Percentiles rank a stretch among this genome's conserved stretches.
Conservation (phyloP, 1,140 invertebrate species). For the Araneus ventricosus region DNA sequence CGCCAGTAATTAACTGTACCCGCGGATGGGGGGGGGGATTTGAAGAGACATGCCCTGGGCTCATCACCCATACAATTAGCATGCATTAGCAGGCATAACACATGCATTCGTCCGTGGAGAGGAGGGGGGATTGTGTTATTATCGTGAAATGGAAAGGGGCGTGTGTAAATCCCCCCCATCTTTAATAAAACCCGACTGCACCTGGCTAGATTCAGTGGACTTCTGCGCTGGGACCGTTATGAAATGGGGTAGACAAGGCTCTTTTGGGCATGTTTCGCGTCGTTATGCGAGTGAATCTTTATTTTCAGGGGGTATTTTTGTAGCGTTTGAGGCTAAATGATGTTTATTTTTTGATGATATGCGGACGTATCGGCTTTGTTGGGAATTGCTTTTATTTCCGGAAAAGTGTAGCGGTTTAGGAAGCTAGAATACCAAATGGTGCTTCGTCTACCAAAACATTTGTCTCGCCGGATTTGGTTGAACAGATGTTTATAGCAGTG, state of each 20-base stretch:
- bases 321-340: too few species aligned
- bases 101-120: not conserved
- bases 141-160: constrained; percentile 24
- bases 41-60: constrained; percentile 27
- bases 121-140: not conserved
- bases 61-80: constrained; percentile 75
- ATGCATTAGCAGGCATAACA: constrained; percentile 71
- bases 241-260: not conserved
- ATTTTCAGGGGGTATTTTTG: too few species aligned
- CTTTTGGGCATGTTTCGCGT: not conserved
- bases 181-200: constrained; percentile 59
- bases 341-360: too few species aligned
- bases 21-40: not conserved
- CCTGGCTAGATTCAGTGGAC: constrained; percentile 64
- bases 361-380: too few species aligned
- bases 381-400: too few species aligned
- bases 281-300: too few species aligned
- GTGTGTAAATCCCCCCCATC: not conserved
- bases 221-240: constrained; percentile 60
- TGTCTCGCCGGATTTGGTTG: too few species aligned
- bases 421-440: too few species aligned
- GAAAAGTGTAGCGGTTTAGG: too few species aligned
- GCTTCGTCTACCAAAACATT: too few species aligned
- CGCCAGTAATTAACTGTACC: constrained; percentile 68
- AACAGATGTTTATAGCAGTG: too few species aligned